Percentiles rank a stretch among this genome's conserved stretches.
Conservation (phyloP, 2,113 vertebrate species). For the Mystacornis crossleyi region DNA sequence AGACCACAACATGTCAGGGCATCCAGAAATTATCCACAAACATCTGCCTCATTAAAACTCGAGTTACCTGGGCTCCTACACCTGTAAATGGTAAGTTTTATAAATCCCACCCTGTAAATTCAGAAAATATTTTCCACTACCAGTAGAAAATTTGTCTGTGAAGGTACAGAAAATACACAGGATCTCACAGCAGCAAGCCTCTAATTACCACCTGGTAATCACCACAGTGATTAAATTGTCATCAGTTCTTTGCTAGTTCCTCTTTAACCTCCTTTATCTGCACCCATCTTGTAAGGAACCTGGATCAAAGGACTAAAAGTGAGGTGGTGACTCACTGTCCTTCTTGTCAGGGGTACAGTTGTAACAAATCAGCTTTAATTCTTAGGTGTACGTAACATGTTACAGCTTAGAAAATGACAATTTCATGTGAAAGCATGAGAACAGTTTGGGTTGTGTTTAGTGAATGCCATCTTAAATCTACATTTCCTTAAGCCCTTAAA, state of each 20-base stretch:
- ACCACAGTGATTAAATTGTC: neutral
- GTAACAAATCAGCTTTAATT: slow-evolving; percentile 5
- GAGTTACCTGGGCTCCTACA: neutral
- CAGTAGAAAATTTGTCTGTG: neutral
- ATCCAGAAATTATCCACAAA: neutral
- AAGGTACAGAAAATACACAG: neutral
- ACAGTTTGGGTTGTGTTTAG: neutral
- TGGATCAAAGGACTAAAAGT: neutral
- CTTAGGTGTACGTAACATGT: neutral
- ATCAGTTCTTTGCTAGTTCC: neutral
- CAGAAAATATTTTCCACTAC: neutral
- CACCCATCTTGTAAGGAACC: neutral
- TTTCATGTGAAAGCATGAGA: neutral
- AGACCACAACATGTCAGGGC: neutral
- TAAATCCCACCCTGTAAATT: neutral
- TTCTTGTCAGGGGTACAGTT: neutral
- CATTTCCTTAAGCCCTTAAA: neutral
- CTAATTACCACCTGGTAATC: slow-evolving; percentile 15
- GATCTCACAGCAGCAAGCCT: neutral
- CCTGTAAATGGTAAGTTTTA: neutral
- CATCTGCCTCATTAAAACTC: neutral
- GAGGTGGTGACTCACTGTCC: neutral
- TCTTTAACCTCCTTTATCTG: neutral
- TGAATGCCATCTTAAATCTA: neutral
- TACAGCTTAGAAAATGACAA: neutral